These are phyloP conservation scores for Terrapene triunguis DNA, from an alignment of 2,113 vertebrate species.

Conservation along the genomic window DNA sequence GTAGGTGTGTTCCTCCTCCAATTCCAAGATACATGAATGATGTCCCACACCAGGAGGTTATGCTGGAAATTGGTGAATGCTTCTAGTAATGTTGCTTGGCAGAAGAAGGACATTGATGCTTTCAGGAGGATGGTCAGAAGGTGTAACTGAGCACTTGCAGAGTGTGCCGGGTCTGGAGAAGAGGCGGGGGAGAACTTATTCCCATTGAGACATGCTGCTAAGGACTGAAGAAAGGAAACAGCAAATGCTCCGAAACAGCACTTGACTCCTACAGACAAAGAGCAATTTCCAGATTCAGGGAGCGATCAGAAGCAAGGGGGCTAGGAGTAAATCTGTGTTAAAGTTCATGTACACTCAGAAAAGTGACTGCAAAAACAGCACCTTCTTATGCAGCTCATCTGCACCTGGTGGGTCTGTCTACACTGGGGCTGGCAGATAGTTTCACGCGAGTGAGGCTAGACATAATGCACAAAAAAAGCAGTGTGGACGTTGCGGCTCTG, in stretches of 20 bases:
- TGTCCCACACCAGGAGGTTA: background rate
- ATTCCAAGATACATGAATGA: slow-evolving; percentile 28
- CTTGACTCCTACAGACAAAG: background rate
- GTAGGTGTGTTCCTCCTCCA: slow-evolving; percentile 27
- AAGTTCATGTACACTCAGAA: background rate
- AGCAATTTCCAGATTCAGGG: background rate
- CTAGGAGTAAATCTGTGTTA: rapidly evolving
- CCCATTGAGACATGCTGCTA: background rate
- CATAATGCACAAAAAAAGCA: too few relatives aligned
- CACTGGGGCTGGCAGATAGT: background rate
- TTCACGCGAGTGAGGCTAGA: too few relatives aligned
- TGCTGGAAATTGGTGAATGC: background rate
- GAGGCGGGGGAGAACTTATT: background rate
- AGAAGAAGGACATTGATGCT: background rate
- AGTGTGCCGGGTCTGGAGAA: background rate
- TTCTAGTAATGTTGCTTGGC: slow-evolving; percentile 14
- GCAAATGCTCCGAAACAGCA: background rate
- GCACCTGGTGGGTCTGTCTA: background rate
- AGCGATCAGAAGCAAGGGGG: background rate
- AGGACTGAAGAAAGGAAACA: background rate
- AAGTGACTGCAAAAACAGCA: background rate
- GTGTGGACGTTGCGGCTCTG: too few relatives aligned
- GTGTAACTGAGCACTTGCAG: background rate
- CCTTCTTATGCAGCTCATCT: background rate
- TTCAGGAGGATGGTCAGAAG: background rate